Conservation (phyloP, 2,888 invertebrate genomes). For the Tetragnatha montana region DNA sequence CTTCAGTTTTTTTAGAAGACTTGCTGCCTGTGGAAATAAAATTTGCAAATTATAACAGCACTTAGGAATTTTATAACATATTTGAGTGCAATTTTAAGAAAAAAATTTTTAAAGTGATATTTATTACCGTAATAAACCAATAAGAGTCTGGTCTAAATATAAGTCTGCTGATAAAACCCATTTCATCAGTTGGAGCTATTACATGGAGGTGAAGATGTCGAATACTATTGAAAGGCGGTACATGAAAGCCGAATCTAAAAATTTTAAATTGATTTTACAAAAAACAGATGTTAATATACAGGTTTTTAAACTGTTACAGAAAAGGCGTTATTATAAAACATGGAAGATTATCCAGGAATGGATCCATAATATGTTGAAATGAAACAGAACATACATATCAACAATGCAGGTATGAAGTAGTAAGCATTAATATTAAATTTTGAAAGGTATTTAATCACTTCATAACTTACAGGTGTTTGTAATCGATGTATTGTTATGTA, state of each 20-base stretch:
- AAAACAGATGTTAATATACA: neutral
- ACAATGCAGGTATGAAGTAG: no score
- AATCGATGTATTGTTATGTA: no score
- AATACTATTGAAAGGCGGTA: constrained; percentile 92
- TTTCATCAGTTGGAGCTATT: constrained; percentile 86
- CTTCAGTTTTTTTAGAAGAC: neutral
- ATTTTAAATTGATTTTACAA: neutral
- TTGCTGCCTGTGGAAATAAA: neutral
- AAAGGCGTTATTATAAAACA: no score
- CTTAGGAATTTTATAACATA: neutral
- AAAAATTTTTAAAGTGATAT: neutral
- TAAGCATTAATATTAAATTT: no score
- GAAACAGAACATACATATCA: no score
- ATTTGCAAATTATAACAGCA: neutral
- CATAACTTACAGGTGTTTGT: no score
- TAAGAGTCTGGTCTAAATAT: constrained; percentile 67
- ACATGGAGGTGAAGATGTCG: constrained; percentile 90
- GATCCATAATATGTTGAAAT: no score
- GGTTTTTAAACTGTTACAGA: neutral
- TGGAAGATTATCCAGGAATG: no score
- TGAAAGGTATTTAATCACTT: no score
- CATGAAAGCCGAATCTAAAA: constrained; percentile 87
- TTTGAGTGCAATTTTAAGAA: neutral
- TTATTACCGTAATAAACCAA: constrained; percentile 70
- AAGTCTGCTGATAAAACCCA: constrained; percentile 78